Evolutionary conservation across 2,797 vertebrate species (phyloP).

Genomic region (Xiphorhynchus erythropygius): DNA sequence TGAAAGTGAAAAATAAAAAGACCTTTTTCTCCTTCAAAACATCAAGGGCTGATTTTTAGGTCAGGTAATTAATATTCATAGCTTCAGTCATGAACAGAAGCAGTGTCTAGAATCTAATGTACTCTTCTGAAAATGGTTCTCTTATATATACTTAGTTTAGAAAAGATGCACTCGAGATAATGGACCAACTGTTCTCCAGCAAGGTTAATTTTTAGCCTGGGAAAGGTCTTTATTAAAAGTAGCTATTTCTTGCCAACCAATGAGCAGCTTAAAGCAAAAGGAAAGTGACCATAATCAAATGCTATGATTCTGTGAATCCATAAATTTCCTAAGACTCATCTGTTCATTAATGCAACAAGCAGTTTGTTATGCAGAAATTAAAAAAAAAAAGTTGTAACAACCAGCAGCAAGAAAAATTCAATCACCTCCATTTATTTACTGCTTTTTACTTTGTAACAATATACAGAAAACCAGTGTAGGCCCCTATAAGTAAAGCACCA

Average conservation of each 20-base stretch:
- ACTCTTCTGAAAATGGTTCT: background rate
- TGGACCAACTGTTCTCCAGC: background rate
- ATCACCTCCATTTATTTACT: background rate
- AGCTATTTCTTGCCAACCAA: background rate
- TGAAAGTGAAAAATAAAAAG: background rate
- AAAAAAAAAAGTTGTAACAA: background rate
- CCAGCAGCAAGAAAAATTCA: background rate
- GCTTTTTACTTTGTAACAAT: background rate
- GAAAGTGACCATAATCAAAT: background rate
- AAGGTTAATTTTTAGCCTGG: constrained; percentile 27
- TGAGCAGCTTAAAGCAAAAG: background rate
- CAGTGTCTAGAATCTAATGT: background rate
- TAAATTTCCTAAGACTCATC: background rate
- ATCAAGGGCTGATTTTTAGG: background rate
- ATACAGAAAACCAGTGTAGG: background rate
- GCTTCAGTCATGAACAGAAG: background rate
- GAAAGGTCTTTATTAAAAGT: background rate
- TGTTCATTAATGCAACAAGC: background rate
- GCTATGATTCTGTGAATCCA: background rate
- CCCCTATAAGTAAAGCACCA: background rate
- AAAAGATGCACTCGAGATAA: constrained; percentile 3
- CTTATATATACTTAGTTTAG: background rate
- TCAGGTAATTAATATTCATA: constrained; percentile 12
- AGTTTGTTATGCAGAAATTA: background rate
- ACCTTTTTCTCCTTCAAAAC: background rate